These are phyloP conservation scores for Chromoteleia sp. DNA, from an alignment of 2,888 invertebrate genomes.

Conservation along the genomic window DNA sequence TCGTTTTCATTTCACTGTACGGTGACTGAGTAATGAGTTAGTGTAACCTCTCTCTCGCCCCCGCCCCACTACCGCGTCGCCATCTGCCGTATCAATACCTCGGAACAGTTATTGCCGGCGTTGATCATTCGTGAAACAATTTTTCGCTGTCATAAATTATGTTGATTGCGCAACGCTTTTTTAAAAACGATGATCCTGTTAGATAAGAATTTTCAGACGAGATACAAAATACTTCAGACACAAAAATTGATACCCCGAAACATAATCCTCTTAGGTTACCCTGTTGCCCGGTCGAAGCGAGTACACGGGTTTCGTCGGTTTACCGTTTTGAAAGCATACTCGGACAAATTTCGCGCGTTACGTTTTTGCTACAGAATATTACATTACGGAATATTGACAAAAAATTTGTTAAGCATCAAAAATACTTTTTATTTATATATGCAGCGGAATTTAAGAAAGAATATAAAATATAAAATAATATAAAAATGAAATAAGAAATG, in stretches of 20 bases:
- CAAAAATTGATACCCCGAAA: constrained; percentile 8
- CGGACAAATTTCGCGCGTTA: too few relatives aligned
- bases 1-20: constrained; percentile 37
- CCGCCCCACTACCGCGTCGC: neutral
- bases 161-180: constrained; percentile 2
- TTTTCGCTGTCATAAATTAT: constrained; percentile 15
- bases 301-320: neutral
- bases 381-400: too few relatives aligned
- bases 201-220: neutral
- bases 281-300: neutral
- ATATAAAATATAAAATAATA: too few relatives aligned
- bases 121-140: constrained; percentile 23
- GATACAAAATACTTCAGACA: too few relatives aligned
- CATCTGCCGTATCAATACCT: constrained; percentile 22
- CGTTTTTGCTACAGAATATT: too few relatives aligned
- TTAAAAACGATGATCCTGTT: constrained; percentile 12
- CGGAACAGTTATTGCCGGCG: constrained; percentile 25
- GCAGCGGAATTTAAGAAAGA: too few relatives aligned
- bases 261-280: neutral
- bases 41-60: constrained; percentile 5
- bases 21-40: constrained; percentile 34
- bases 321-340: too few relatives aligned
- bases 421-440: too few relatives aligned
- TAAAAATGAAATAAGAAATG: too few relatives aligned
- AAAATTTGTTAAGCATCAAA: too few relatives aligned